These are phyloP conservation scores for Erebia ligea DNA, from an alignment of 2,888 invertebrate genomes.

Conservation along the genomic window DNA sequence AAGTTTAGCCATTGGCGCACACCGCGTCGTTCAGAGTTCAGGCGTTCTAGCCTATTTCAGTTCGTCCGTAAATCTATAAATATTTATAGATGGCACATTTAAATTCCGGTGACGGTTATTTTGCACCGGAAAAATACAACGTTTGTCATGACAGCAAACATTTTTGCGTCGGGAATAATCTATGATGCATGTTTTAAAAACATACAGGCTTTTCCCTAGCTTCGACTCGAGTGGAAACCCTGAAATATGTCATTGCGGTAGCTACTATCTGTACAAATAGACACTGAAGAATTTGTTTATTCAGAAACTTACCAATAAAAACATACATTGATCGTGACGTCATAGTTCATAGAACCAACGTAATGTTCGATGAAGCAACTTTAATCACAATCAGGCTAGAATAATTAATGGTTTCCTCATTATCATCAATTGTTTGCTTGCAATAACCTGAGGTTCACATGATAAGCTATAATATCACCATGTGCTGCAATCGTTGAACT, in stretches of 20 bases:
- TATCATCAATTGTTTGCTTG: background rate
- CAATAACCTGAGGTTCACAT: slow-evolving; percentile 3
- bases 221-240: background rate
- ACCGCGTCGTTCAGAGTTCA: slow-evolving; percentile 5
- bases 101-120: slow-evolving; percentile 13
- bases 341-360: background rate
- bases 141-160: background rate
- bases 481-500: background rate
- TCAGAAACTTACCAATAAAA: background rate
- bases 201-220: background rate
- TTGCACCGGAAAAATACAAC: background rate
- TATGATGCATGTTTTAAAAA: background rate
- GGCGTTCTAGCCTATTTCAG: slow-evolving; percentile 26
- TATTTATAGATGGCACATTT: slow-evolving; percentile 22
- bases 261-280: no score
- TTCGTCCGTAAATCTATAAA: no score
- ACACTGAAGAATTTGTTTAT: no score
- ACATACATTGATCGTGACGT: background rate
- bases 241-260: background rate
- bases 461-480: background rate
- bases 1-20: slow-evolving; percentile 26
- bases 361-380: background rate
- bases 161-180: background rate
- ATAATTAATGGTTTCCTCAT: background rate
- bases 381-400: background rate